Evolutionary conservation across 1,140 invertebrate species (phyloP).

Genomic region (Phthorimaea operculella): DNA sequence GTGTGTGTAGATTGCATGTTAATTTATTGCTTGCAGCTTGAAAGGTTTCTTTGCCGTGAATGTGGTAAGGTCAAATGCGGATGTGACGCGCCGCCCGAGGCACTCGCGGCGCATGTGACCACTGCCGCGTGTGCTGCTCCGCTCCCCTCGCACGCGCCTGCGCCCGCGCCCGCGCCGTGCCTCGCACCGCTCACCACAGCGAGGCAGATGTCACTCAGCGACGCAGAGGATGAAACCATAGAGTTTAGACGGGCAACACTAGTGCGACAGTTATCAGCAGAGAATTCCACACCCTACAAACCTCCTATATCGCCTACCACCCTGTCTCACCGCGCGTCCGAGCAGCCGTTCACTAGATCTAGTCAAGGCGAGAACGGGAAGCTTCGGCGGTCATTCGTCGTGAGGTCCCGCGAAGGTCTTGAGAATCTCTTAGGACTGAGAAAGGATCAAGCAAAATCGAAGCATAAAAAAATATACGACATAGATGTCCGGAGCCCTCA

Average conservation of each 20-base stretch:
- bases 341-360: slow-evolving; percentile 40
- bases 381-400: slow-evolving; percentile 52
- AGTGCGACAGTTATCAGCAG: slow-evolving; percentile 33
- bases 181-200: background rate
- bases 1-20: slow-evolving; percentile 59
- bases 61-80: slow-evolving; percentile 70
- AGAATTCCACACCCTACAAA: slow-evolving; percentile 27
- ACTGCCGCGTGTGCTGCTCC: background rate
- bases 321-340: slow-evolving; percentile 30
- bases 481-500: no score
- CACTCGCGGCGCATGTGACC: slow-evolving; percentile 1
- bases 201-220: background rate
- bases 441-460: slow-evolving; percentile 41
- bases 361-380: slow-evolving; percentile 42
- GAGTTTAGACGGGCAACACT: slow-evolving; percentile 37
- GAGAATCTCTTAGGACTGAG: slow-evolving; percentile 55
- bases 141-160: no score
- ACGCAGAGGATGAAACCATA: slow-evolving; percentile 18
- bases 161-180: no score
- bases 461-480: slow-evolving; percentile 23
- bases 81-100: slow-evolving; percentile 38
- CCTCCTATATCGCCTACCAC: slow-evolving; percentile 5
- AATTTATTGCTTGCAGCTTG: slow-evolving; percentile 70
- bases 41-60: slow-evolving; percentile 70
- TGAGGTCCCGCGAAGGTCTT: slow-evolving; percentile 53